Conservation (phyloP, 2,888 invertebrate genomes). For the Pristionchus entomophagus region DNA sequence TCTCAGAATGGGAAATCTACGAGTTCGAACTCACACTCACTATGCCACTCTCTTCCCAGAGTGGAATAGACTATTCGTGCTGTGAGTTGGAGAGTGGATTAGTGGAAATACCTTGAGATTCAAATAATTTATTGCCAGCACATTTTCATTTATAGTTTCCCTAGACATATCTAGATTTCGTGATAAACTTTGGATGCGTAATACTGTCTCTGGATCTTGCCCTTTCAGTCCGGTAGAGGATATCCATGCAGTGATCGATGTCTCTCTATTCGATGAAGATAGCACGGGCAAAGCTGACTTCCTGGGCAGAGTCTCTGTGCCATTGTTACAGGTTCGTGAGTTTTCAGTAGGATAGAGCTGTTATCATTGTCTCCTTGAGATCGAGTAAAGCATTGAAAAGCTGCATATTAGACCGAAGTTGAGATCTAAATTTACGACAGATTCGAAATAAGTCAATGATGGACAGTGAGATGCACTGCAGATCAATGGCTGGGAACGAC, state of each 20-base stretch:
- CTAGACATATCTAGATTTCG: too few species aligned
- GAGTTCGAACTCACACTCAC: constrained; percentile 97
- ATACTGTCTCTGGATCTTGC: too few species aligned
- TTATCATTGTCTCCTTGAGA: background rate
- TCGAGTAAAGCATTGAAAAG: background rate
- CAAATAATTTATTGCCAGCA: too few species aligned
- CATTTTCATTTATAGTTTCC: too few species aligned
- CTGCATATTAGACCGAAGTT: background rate
- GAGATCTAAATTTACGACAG: background rate
- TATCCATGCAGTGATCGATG: constrained; percentile 92
- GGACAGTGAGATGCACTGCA: constrained; percentile 69
- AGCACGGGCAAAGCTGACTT: constrained; percentile 95
- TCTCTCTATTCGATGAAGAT: constrained; percentile 98
- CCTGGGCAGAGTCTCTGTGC: constrained; percentile 91
- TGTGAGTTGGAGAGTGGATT: too few species aligned
- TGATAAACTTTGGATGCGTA: too few species aligned
- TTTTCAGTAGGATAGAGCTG: background rate
- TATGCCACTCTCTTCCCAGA: constrained; percentile 96
- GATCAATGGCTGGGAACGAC: constrained; percentile 90
- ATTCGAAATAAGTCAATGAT: background rate
- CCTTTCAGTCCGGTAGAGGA: constrained; percentile 82
- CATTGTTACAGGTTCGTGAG: constrained; percentile 82
- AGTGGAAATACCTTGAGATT: too few species aligned
- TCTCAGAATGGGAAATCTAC: constrained; percentile 85
- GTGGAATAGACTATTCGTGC: constrained; percentile 99